Evolutionary conservation across 1,140 invertebrate genomes (phyloP), one percentile per base, ranked within the genome.

Genomic region (Panagrolaimus sp.): DNA sequence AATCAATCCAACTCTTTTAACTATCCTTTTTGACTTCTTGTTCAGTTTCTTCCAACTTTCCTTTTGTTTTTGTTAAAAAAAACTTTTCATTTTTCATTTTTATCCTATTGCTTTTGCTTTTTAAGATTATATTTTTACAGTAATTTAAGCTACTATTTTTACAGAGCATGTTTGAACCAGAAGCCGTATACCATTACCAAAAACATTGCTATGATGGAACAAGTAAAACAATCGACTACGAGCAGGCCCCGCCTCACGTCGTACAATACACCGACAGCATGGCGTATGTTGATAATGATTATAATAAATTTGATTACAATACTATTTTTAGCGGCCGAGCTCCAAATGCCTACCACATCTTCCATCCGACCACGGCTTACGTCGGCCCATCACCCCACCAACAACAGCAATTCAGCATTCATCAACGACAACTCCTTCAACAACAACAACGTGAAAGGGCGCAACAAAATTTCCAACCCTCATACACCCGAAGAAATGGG

Each of bases 371-470:
- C 20, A 57, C 51, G 20, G 51, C 51, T 27, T 57, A 57, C 27
- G 51, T 57, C n/a, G 51, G 51, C 3, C 51, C 51, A 9, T 20
- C 51, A 8, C 51, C 51, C 8, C 20, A 57, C 5, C 51, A 57
- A 57, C 51, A 20, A 13, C 20, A 57, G 2, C 51, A 57, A 57
- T 27, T 57, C n/a, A 57, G 20, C 51, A 57, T 57, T 20, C 51
- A 57, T 27, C 51, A 57, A 25, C 51, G 51, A 20, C 51, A 57
- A 57, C 20, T 57, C 20, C 51, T 57, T 2, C 51, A 57, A 27
- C 51, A 57, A 16, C 51, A 57, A 57, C 51, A 57, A 57, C 51
- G 51, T 16, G 51, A 57, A 57, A 20, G 51, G 11, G 51, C 20
- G 20, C 51, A 25, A 20, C 51, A 57, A 13, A 20, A 57, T 20